phyloP scores from a whole-genome alignment of 2,113 vertebrate species.

The Pholis gunnellus region DNA sequence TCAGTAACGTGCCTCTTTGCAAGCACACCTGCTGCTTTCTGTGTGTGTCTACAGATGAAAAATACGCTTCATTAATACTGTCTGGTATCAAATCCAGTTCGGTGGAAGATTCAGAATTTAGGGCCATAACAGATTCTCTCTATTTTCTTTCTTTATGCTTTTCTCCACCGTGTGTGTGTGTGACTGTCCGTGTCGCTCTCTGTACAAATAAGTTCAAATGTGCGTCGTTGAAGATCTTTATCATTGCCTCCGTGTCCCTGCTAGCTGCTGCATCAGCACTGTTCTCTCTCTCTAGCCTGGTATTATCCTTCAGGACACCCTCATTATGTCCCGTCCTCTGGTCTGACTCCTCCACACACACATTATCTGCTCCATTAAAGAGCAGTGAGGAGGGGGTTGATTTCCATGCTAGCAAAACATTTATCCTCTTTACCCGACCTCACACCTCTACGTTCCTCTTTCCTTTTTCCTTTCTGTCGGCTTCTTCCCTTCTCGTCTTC shows the following conservation, averaged over 20 bases:
- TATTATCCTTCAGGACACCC: slow-evolving; percentile 70
- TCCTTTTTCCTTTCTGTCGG: slow-evolving; percentile 3
- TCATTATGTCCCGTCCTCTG: slow-evolving; percentile 71
- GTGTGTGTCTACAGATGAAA: not conserved
- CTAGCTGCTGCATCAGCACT: slow-evolving; percentile 68
- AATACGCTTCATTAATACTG: not conserved
- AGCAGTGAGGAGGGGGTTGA: slow-evolving; percentile 15
- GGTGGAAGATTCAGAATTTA: not conserved
- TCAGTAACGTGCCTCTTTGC: not conserved
- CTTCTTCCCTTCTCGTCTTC: not conserved
- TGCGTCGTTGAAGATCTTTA: slow-evolving; percentile 26
- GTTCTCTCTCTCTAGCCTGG: slow-evolving; percentile 60
- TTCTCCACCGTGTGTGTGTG: not conserved
- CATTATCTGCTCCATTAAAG: slow-evolving; percentile 47
- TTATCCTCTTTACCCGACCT: not conserved
- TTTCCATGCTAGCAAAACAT: slow-evolving; percentile 13
- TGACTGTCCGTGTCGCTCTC: not conserved
- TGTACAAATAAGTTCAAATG: not conserved
- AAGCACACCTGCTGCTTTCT: not conserved
- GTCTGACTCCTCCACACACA: slow-evolving; percentile 51
- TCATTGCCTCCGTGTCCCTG: slow-evolving; percentile 42
- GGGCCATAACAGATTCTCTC: not conserved
- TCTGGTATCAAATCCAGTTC: not conserved
- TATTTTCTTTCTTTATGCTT: not conserved
- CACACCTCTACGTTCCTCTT: not conserved